Base-by-base conservation (phyloP, 1,140 invertebrate species). In the Ceratosolen fusciceps region DNA sequence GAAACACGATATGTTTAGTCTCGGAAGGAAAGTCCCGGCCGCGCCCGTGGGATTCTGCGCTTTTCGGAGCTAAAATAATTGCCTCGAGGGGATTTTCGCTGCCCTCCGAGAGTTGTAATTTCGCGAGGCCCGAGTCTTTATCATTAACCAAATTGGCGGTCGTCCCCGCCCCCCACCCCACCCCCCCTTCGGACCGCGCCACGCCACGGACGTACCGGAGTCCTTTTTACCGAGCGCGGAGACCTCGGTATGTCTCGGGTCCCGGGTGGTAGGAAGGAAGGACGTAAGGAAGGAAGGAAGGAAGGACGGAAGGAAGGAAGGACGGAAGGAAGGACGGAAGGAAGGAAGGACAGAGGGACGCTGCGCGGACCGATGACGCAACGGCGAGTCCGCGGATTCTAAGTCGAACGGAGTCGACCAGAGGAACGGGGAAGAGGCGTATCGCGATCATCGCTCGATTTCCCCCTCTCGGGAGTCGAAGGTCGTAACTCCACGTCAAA, bases 1-100 rank as follows among this genome's bases (percentile, higher is more conserved):
- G 87, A 84, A 87, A 88, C 82, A 82, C 81, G 86, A 87, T 87
- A 83, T 86, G 84, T 87, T 88, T 86, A 83, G 84, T 85, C 85
- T 86, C 76, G 80, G 47, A 58, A 47, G 43, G 26, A 49, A 39
- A 43, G 34, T 47, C 16, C 0, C 26, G 24, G 14, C 19, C 26
- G 14, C 12, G 2, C 26, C 34, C 73, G 43, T 47, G 73, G 73
- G 37, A 43, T 19, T 26, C 37, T 26, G 5, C 19, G 65, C 14
- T 65, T 76, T 76, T 75, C 49, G 54, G 56, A 3, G 34, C n/a
- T 67, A 12, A 21, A 74, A 71, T 79, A 80, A 83, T 82, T 82
- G 56, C 65, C 80, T 19, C 21, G 47, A n/a, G n/a, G 34, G n/a
- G 68, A 16, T 68, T 47, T 68, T 68, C 39, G 39, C 60, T 34